Conservation (phyloP, 2,797 vertebrate species). For the Takifugu ocellatus region DNA sequence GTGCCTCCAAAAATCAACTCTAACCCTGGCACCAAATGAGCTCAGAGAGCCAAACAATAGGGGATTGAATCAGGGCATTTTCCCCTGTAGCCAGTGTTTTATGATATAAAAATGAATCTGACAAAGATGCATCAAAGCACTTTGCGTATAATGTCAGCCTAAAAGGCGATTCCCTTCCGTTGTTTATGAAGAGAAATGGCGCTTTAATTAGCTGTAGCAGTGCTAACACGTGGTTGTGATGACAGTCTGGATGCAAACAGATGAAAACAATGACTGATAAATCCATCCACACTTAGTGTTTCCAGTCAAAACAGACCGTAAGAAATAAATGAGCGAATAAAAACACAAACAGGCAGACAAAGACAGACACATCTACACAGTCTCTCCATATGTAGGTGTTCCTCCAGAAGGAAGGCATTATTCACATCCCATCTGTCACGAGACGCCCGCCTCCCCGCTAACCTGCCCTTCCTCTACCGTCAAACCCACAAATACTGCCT, state of each 20-base stretch:
- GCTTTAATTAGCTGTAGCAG: conserved; percentile 31
- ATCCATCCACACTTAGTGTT: conserved; percentile 15
- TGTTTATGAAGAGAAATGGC: conserved; percentile 34
- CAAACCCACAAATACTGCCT: neutral
- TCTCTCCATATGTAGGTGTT: neutral
- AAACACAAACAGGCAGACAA: neutral
- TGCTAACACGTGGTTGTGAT: conserved; percentile 7
- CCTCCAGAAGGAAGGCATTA: conserved; percentile 6
- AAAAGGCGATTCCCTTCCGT: conserved; percentile 44
- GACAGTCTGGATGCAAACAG: conserved; percentile 13
- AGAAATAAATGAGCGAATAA: conserved; percentile 5
- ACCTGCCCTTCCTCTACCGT: neutral
- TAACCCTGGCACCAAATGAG: conserved; percentile 23
- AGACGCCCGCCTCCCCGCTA: neutral
- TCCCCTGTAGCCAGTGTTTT: conserved; percentile 27
- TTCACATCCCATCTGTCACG: neutral
- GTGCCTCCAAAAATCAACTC: conserved; percentile 14
- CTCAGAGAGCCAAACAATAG: conserved; percentile 23
- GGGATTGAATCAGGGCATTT: conserved; percentile 18
- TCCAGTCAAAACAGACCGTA: conserved; percentile 3
- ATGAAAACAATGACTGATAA: conserved; percentile 12
- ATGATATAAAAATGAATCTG: conserved; percentile 47
- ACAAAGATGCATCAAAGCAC: conserved; percentile 47
- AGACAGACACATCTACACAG: neutral
- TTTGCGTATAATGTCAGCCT: conserved; percentile 38